These are phyloP conservation scores for Danio choprae DNA, from an alignment of 2,797 vertebrate genomes.

Conservation along the genomic window DNA sequence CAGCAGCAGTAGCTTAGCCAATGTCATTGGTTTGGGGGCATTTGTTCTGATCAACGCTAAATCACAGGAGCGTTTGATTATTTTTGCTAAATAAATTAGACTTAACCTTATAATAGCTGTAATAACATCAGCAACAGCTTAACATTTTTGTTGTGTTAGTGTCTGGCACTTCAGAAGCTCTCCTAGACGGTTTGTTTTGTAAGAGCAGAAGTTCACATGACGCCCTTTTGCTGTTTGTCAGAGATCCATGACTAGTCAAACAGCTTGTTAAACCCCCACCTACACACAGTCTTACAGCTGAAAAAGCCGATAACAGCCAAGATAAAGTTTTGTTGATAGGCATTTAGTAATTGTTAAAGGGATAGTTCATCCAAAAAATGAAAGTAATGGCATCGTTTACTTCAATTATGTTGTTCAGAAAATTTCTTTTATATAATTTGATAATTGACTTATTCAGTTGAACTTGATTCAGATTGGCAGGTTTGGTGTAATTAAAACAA, in stretches of 20 bases:
- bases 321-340: slow-evolving; percentile 22
- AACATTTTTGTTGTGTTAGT: not conserved
- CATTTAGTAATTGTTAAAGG: slow-evolving; percentile 27
- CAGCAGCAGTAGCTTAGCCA: not conserved
- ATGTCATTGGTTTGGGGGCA: not conserved
- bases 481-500: too few relatives aligned
- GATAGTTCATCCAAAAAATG: not conserved
- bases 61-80: not conserved
- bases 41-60: not conserved
- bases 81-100: not conserved
- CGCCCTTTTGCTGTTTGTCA: slow-evolving; percentile 12
- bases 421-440: too few relatives aligned
- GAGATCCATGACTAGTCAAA: slow-evolving; percentile 25
- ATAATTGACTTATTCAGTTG: not conserved
- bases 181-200: slow-evolving; percentile 9
- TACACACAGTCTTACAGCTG: slow-evolving; percentile 23
- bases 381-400: not conserved
- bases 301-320: not conserved
- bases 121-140: not conserved
- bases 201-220: slow-evolving; percentile 32
- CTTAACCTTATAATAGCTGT: not conserved
- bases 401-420: not conserved
- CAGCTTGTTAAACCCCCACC: slow-evolving; percentile 34
- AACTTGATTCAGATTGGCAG: not conserved
- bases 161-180: not conserved